Evolutionary conservation across 92 coral and sea anemone species (phyloP).

Genomic region (Palythoa grandiflora): DNA sequence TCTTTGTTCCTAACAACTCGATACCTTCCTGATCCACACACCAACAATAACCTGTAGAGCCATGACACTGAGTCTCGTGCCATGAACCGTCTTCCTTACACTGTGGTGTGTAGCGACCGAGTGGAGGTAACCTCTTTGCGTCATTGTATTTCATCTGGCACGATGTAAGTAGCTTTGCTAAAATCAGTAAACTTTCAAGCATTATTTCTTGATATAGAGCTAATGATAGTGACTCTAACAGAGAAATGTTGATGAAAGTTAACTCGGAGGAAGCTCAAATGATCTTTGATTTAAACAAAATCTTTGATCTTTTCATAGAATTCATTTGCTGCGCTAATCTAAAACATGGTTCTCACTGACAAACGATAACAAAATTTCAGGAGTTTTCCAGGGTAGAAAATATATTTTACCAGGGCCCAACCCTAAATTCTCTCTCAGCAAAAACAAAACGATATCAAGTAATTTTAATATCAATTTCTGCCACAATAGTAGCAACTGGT

Average conservation of each 20-base stretch:
- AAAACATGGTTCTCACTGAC: too few species aligned
- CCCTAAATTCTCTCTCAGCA: too few species aligned
- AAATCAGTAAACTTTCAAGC: background rate
- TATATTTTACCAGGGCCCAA: too few species aligned
- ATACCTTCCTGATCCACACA: slow-evolving; percentile 60
- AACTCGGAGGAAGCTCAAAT: too few species aligned
- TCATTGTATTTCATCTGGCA: slow-evolving; percentile 72
- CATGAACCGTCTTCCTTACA: slow-evolving; percentile 74
- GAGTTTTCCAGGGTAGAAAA: too few species aligned
- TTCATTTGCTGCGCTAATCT: too few species aligned
- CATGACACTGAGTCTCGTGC: slow-evolving; percentile 54
- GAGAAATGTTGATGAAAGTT: background rate
- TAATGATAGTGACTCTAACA: background rate
- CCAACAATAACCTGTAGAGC: slow-evolving; percentile 65
- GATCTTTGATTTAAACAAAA: too few species aligned
- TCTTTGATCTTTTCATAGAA: too few species aligned
- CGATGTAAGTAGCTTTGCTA: slow-evolving; percentile 35
- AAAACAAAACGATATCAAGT: too few species aligned
- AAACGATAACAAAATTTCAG: too few species aligned
- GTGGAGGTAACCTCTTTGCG: slow-evolving; percentile 62
- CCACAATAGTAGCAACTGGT: too few species aligned
- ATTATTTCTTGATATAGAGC: background rate
- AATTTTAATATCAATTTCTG: too few species aligned
- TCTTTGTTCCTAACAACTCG: slow-evolving; percentile 49
- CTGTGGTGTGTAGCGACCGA: slow-evolving; percentile 77